Base-by-base conservation (phyloP, 2,113 vertebrate species). In the Apeltes quadracus region DNA sequence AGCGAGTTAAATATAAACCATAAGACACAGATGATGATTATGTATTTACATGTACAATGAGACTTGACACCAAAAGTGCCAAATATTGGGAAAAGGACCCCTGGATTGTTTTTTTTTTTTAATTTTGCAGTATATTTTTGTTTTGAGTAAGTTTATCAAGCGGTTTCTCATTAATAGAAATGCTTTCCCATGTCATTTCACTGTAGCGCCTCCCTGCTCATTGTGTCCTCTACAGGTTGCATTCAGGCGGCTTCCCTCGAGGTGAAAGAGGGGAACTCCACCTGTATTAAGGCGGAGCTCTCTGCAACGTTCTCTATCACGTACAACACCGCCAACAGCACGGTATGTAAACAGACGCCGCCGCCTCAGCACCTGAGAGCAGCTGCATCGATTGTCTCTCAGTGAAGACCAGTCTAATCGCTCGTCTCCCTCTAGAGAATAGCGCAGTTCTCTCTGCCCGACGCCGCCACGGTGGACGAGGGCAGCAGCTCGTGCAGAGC, bases 201-300 rank as follows among this genome's bases (percentile, higher is more conserved):
- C 1, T 61, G 1, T 10, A 41, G 11, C 8, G 14, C n/a, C 34
- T 46, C 61, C n/a, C 6, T 43, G 3, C n/a, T 74, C 12, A n/a
- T 32, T 18, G 1, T 76, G 11, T 78, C 53, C 5, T 38, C 38
- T 56, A 0, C 81, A 94, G 93, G 92, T 38, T 73, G 53, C 22
- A 41, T 85, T 3, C 89, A 91, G 20, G 92, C 92, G 6, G 70
- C 93, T 16, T 84, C 74, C 8, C 94, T 98, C 22, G 94, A 95
- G 69, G 96, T 99, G 84, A 95, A 55, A 7, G 88, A 95, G 9
- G 59, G 72, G 23, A 94, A 88, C 50, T 92, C 93, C 6, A 89
- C 90, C 29, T 99, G 97, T 70, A 94, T 98, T 62, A 92, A 95
- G 43, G 95, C 96, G 5, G 65, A 95, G 72, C 91, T 99, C 71